Evolutionary conservation across 2,888 invertebrate species (phyloP), one percentile per base, ranked within the genome.

Genomic region (Agriopis marginaria): DNA sequence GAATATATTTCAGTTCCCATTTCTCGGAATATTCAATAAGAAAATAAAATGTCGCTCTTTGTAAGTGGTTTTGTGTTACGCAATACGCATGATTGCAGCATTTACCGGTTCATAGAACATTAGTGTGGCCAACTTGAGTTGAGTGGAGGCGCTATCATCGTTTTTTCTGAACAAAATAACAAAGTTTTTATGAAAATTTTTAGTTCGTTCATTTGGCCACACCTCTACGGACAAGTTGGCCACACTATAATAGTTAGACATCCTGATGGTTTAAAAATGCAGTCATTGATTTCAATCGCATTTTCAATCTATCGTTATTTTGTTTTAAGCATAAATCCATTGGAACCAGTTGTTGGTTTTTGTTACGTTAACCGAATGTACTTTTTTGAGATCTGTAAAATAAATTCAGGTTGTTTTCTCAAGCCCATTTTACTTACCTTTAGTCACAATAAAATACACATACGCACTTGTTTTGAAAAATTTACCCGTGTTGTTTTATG

Each of bases 1-100:
- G 86, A 85, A 84, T 82, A 82, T 87, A 79, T 87, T 86, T 85
- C 88, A 83, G 75, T 86, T 90, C 72, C 92, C 93, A 73, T 86
- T 89, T 83, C 82, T 86, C 79, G 86, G 88, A 79, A 81, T 87
- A 78, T 90, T 88, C 80, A 86, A 82, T 89, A 89, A 89, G 88
- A 91, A 87, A 87, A 84, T 88, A 81, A 88, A 88, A 83, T 82
- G 82, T 82, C 86, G 83, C 79, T 82, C 86, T 69, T 85, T 89
- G 93, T 92, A 91, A 90, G 91, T 90, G 85, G 64, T 71, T 76
- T 73, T 67, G 62, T 69, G 66, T 76, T 66, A 10, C 17, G 70
- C 66, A 58, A 44, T 42, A 61, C 23, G 60, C 60, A 49, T 60
- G 60, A 60, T 42, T 62, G 44, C 51, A 51, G 17, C 12, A 42